Percentiles rank a stretch among this genome's conserved stretches.
These are phyloP conservation scores for Luscinia luscinia DNA, from an alignment of 2,797 vertebrate species.

Conservation along the genomic window DNA sequence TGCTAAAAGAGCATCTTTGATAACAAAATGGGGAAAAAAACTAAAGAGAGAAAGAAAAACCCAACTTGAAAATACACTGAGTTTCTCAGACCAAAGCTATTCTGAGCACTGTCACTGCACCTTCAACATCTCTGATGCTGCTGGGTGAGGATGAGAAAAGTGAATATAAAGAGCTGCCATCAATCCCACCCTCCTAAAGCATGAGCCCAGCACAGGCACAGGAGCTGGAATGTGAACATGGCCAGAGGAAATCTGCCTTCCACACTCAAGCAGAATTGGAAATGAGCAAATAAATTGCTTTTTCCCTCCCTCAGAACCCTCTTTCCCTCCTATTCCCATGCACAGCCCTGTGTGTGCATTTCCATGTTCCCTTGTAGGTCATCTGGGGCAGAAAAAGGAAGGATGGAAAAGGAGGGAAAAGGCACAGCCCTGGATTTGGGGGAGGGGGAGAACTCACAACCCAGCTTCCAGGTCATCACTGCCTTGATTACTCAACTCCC, in stretches of 20 bases:
- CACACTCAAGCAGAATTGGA: background rate
- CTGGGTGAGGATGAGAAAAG: background rate
- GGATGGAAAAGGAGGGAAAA: background rate
- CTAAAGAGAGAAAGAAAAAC: too few species aligned
- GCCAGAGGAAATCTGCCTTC: background rate
- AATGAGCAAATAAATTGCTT: background rate
- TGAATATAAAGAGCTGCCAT: background rate
- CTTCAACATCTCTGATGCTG: background rate
- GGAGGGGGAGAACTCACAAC: background rate
- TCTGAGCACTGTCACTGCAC: background rate
- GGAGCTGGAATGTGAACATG: background rate
- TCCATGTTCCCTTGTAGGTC: fast-evolving
- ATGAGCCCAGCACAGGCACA: background rate
- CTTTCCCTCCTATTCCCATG: background rate
- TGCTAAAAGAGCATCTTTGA: background rate
- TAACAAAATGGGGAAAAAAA: background rate
- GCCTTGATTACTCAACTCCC: background rate
- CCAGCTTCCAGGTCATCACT: background rate
- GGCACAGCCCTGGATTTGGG: background rate
- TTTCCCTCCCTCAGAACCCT: background rate
- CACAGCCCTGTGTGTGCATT: background rate
- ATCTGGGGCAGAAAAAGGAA: background rate
- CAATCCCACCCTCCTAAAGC: background rate
- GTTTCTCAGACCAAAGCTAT: background rate
- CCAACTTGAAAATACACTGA: background rate